Evolutionary conservation across 2,113 vertebrate species (phyloP).

Genomic region (Nothocercus julius): DNA sequence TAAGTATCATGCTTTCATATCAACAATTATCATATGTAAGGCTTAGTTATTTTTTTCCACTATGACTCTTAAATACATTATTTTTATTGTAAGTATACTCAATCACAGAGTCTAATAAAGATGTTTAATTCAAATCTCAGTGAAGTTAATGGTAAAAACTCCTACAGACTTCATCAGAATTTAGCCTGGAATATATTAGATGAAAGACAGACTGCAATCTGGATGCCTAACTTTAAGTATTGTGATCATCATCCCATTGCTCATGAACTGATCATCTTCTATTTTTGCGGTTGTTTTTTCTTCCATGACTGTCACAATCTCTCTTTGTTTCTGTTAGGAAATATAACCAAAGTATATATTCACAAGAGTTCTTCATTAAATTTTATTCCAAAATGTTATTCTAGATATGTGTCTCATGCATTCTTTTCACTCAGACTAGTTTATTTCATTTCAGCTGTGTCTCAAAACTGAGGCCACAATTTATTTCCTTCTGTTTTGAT

Average conservation of each 20-base stretch:
- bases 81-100: neutral
- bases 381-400: neutral
- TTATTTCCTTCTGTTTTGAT: neutral
- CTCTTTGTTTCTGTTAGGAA: neutral
- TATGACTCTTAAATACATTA: neutral
- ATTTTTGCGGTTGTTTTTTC: neutral
- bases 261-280: neutral
- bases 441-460: neutral
- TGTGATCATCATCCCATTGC: neutral
- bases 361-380: neutral
- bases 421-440: neutral
- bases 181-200: neutral
- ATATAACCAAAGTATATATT: neutral
- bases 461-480: neutral
- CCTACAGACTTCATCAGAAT: neutral
- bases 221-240: neutral
- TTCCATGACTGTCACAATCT: neutral
- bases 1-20: neutral
- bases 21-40: neutral
- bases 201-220: neutral
- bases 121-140: neutral
- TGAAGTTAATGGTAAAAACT: neutral
- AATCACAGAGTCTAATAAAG: neutral
- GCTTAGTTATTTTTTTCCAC: neutral
- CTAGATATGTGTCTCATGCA: neutral